Conservation (phyloP, 1,140 invertebrate genomes). For the Achroia grisella region DNA sequence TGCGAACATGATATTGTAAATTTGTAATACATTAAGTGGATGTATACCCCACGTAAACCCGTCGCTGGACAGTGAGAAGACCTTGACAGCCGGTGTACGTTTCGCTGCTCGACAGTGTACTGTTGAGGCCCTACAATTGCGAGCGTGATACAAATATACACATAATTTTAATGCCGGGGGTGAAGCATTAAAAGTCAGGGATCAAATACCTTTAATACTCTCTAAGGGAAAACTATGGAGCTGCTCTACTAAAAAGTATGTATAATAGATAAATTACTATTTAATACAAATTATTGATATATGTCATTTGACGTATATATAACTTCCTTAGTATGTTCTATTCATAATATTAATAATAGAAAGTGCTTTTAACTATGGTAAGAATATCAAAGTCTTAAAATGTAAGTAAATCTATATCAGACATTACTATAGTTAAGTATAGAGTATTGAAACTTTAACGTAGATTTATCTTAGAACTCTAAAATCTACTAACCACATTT, state of each 20-base stretch:
- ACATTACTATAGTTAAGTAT: no score
- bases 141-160: conserved; percentile 69
- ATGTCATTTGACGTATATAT: no score
- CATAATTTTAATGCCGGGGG: conserved; percentile 72
- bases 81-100: conserved; percentile 53
- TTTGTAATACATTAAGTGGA: conserved; percentile 19
- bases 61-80: conserved; percentile 26
- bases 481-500: no score
- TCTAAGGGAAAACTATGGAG: conserved; percentile 40
- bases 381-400: no score
- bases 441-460: no score
- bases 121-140: conserved; percentile 68
- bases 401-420: no score
- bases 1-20: conserved; percentile 20
- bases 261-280: no score
- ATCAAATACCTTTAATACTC: conserved; percentile 70
- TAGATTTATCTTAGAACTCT: no score
- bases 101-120: conserved; percentile 35
- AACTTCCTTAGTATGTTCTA: no score
- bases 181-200: conserved; percentile 73
- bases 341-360: no score
- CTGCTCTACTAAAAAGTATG: conserved; percentile 6
- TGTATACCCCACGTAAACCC: conserved; percentile 7
- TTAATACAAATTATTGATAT: no score
- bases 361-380: no score